A percentile compares a stretch with the other conserved stretches of the same genome.
These are phyloP conservation scores for Hirudinaria manillensis DNA, from an alignment of 2,888 invertebrate species.

Conservation along the genomic window DNA sequence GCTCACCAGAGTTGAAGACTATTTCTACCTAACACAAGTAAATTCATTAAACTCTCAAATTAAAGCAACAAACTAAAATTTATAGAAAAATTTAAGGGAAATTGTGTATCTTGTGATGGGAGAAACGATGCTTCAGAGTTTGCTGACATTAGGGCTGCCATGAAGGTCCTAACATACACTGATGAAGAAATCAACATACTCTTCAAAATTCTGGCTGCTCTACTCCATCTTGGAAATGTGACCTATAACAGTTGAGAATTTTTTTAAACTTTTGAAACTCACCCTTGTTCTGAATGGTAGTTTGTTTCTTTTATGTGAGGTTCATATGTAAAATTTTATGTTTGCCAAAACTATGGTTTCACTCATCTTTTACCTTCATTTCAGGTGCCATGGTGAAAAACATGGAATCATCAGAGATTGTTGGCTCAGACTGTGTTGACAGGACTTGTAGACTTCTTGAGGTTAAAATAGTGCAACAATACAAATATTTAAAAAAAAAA, in stretches of 20 bases:
- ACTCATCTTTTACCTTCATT: constrained; percentile 34
- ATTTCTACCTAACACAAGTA: constrained; percentile 75
- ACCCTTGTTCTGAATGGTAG: neutral
- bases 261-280: neutral
- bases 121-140: constrained; percentile 92
- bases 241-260: constrained; percentile 31
- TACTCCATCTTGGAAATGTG: constrained; percentile 72
- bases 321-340: too few relatives aligned
- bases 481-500: neutral
- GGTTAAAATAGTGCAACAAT: constrained; percentile 38
- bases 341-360: too few relatives aligned
- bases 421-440: constrained; percentile 80
- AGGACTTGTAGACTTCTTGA: constrained; percentile 71
- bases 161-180: constrained; percentile 90
- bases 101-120: constrained; percentile 86
- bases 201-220: constrained; percentile 80
- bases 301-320: too few relatives aligned
- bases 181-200: constrained; percentile 96
- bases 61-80: too few relatives aligned
- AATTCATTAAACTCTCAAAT: neutral
- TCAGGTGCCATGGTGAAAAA: constrained; percentile 66
- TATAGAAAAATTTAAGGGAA: constrained; percentile 65
- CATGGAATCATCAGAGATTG: constrained; percentile 92
- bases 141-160: constrained; percentile 87
- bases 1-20: constrained; percentile 78